Evolutionary conservation across 2,797 vertebrate genomes (phyloP).

Genomic region (Phylloscopus collybita): DNA sequence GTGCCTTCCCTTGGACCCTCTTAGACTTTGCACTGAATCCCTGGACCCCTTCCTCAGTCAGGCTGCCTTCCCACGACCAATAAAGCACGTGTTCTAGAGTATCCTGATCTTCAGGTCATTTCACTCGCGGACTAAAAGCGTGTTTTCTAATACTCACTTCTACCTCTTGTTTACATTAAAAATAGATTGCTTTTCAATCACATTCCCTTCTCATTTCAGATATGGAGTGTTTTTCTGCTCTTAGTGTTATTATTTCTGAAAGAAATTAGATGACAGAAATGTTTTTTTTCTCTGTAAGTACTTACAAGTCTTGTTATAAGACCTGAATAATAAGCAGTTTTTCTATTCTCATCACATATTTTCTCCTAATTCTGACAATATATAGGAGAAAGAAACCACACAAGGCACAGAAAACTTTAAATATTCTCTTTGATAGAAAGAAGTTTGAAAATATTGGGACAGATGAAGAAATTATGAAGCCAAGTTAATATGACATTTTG

Average conservation of each 20-base stretch:
- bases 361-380: background rate
- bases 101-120: too few species aligned
- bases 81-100: too few species aligned
- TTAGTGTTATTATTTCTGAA: background rate
- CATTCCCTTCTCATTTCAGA: background rate
- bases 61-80: too few species aligned
- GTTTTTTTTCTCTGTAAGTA: background rate
- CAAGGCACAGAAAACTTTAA: background rate
- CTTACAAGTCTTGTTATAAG: background rate
- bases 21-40: too few species aligned
- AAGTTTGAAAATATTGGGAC: background rate
- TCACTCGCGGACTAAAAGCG: too few species aligned
- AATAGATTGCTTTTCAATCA: background rate
- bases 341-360: background rate
- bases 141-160: too few species aligned
- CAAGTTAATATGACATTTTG: background rate
- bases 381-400: background rate
- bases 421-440: constrained; percentile 29
- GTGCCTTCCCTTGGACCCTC: too few species aligned
- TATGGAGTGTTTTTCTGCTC: background rate
- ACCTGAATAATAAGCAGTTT: background rate
- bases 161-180: background rate
- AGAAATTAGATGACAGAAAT: background rate
- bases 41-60: too few species aligned
- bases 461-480: background rate